phyloP scores from a whole-genome alignment of 2,888 invertebrate species.

The Alcis repandata region DNA sequence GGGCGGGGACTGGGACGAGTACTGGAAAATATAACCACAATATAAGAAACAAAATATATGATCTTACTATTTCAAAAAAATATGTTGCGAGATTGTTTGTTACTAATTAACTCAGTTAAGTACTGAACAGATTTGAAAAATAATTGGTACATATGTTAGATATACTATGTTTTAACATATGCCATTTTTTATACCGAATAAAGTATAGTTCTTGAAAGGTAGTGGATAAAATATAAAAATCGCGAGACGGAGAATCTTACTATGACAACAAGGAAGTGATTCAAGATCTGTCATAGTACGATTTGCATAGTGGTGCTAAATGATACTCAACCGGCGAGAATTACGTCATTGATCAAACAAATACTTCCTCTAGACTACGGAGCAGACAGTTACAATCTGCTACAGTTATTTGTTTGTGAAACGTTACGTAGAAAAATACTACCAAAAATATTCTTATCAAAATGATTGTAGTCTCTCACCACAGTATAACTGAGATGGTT shows the following conservation, averaged over 20 bases:
- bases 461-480: conserved; percentile 45
- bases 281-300: background rate
- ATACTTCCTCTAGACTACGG: background rate
- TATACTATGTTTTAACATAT: no score
- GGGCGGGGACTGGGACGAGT: conserved; percentile 80
- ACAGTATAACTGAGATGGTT: conserved; percentile 87
- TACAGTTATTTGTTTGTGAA: background rate
- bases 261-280: background rate
- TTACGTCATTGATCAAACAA: background rate
- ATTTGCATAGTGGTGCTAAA: background rate
- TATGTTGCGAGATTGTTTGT: no score
- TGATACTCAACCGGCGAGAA: background rate
- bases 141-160: no score
- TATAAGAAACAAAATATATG: background rate
- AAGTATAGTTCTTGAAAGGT: no score
- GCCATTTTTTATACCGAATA: no score
- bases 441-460: background rate
- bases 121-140: no score
- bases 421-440: no score
- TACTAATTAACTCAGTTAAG: no score
- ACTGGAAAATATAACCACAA: conserved; percentile 76
- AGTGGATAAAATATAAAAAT: no score
- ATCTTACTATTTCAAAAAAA: background rate
- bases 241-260: no score
- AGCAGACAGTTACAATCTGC: no score